Evolutionary conservation across 2,888 invertebrate species (phyloP), one percentile per base, ranked within the genome.

Genomic region (Pseudococcus jackbeardsleyi): DNA sequence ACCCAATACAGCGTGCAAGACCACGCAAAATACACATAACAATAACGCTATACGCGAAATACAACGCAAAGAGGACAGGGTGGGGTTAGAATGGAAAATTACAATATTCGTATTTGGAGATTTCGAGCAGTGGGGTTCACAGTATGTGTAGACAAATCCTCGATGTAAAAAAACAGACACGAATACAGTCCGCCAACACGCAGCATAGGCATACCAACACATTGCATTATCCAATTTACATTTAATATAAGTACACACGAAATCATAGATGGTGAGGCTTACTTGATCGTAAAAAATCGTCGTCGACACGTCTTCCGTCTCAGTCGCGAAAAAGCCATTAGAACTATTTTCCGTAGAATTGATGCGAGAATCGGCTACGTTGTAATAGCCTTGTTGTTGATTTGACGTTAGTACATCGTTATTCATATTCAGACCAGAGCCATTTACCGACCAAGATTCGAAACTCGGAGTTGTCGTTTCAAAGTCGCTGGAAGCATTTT

Each of bases 341-440:
- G 72, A 72, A 72, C 15, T 33, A 72, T 72, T 72, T 33, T 72
- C 33, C 72, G 72, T 72, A 12, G 11, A 72, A 33, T 72, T 72
- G 33, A 7, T 42, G 42, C 42, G 26, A 72, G 46, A 19, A 82
- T 82, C 79, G 46, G 17, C 46, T 42, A 33, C 19, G 46, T 82
- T 82, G 46, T 19, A 19, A 46, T 82, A 82, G 15, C 22, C n/a
- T 19, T 82, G 42, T 39, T 17, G 77, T 77, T 39, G 39, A 82
- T 82, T 82, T 42, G 79, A 46, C 79, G 12, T 82, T 8, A 22
- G 22, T 22, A 33, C 72, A 72, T 82, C 79, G 79, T 82, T 82
- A 82, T 42, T 82, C 79, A 82, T 82, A 82, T 82, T 82, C 79
- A 46, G 46, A 82, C 42, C 12, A 46, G 79, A 82, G 33, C 46